These are phyloP conservation scores for Myathropa florea DNA, from an alignment of 2,888 invertebrate genomes.

Conservation along the genomic window DNA sequence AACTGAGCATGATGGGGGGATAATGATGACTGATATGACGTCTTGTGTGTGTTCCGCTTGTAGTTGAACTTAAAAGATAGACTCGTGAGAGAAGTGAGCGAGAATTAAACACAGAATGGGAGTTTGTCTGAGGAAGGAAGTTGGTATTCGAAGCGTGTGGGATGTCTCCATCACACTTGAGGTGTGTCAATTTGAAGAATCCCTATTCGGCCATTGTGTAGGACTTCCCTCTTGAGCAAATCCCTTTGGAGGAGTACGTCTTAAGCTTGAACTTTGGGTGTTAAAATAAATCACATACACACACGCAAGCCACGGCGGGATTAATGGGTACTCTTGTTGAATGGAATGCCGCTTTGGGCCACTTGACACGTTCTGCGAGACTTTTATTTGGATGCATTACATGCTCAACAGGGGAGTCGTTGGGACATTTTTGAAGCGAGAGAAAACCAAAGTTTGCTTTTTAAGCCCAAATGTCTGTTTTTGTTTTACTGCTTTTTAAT, in stretches of 20 bases:
- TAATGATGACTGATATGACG: conserved; percentile 1
- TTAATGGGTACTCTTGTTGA: background rate
- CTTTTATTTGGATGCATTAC: background rate
- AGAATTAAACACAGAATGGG: no score
- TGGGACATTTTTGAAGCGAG: background rate
- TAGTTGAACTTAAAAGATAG: background rate
- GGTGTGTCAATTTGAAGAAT: background rate
- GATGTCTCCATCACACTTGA: background rate
- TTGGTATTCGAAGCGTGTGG: background rate
- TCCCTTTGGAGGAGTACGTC: background rate
- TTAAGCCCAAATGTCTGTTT: no score
- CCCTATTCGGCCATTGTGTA: background rate
- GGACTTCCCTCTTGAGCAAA: background rate
- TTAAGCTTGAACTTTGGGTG: background rate
- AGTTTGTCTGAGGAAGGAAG: background rate
- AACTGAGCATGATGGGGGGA: conserved; percentile 30
- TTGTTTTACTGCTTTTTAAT: no score
- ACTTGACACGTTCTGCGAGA: background rate
- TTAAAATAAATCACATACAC: background rate
- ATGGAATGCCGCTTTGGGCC: background rate
- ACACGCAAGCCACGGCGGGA: background rate
- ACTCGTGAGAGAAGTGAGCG: background rate
- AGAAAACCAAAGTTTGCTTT: background rate
- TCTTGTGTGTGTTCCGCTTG: background rate
- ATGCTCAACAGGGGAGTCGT: background rate